phyloP scores from a whole-genome alignment of 2,797 vertebrate species.

The Danio aesculapii region DNA sequence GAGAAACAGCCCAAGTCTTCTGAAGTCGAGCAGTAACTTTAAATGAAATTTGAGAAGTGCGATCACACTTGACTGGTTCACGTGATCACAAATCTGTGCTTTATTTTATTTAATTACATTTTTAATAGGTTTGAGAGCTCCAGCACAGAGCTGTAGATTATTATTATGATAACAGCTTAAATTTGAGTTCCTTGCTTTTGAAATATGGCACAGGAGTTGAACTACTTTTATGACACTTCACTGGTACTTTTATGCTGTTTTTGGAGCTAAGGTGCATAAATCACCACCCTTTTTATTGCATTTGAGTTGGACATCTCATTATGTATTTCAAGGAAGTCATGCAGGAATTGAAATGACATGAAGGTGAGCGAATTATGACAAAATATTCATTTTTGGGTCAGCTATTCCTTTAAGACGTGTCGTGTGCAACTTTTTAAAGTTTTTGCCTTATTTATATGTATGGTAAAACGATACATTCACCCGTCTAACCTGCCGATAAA shows the following conservation, averaged over 20 bases:
- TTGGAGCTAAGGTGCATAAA: conserved; percentile 15
- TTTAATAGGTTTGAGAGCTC: neutral
- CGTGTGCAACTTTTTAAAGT: neutral
- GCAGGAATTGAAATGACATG: conserved; percentile 2
- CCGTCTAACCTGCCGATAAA: neutral
- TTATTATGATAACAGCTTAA: neutral
- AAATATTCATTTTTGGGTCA: conserved; percentile 8
- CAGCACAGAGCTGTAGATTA: neutral
- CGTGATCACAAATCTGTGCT: no score
- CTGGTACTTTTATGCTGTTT: neutral
- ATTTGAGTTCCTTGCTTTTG: neutral
- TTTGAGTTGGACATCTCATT: conserved; percentile 16
- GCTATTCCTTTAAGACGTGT: neutral
- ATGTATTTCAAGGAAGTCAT: conserved; percentile 9
- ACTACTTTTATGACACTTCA: conserved; percentile 15
- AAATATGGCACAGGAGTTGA: neutral
- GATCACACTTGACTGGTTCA: no score
- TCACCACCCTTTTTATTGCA: conserved; percentile 1
- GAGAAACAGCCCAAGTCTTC: no score
- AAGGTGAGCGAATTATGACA: neutral
- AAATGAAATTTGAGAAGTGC: neutral
- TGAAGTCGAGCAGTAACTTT: neutral
- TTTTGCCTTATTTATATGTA: neutral
- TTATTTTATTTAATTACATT: neutral
- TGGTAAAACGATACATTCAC: neutral